Conservation (phyloP, 2,113 vertebrate genomes). For the Ailurus styani region DNA sequence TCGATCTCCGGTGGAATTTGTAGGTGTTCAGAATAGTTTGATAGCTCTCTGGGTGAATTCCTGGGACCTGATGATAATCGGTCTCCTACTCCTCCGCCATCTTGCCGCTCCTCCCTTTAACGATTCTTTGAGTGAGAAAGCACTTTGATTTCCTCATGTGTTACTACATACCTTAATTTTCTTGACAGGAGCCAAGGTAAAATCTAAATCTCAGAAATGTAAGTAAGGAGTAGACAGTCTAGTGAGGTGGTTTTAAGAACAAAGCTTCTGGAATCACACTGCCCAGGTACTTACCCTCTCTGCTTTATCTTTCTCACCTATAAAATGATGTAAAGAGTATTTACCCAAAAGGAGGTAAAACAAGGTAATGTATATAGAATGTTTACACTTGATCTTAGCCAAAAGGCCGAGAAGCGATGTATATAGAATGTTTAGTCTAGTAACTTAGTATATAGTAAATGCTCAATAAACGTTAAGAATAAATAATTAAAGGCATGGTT, state of each 20-base stretch:
- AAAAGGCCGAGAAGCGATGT: too few relatives aligned
- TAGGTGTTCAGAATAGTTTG: too few relatives aligned
- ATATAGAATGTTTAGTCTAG: neutral
- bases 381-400: too few relatives aligned
- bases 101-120: too few relatives aligned
- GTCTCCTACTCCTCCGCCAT: too few relatives aligned
- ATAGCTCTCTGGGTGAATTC: too few relatives aligned
- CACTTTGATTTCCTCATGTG: neutral
- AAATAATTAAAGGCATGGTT: neutral
- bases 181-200: neutral
- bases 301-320: neutral
- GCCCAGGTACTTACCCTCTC: neutral
- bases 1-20: too few relatives aligned
- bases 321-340: neutral
- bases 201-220: neutral
- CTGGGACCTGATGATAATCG: too few relatives aligned
- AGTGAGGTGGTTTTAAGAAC: neutral
- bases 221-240: neutral
- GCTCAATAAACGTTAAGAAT: neutral
- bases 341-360: neutral
- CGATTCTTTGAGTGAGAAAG: neutral
- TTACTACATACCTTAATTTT: neutral
- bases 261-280: neutral
- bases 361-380: neutral
- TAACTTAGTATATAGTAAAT: neutral